A percentile compares a stretch with the other conserved stretches of the same genome.
These are phyloP conservation scores for Apeltes quadracus DNA, from an alignment of 2,113 vertebrate species.

Conservation along the genomic window DNA sequence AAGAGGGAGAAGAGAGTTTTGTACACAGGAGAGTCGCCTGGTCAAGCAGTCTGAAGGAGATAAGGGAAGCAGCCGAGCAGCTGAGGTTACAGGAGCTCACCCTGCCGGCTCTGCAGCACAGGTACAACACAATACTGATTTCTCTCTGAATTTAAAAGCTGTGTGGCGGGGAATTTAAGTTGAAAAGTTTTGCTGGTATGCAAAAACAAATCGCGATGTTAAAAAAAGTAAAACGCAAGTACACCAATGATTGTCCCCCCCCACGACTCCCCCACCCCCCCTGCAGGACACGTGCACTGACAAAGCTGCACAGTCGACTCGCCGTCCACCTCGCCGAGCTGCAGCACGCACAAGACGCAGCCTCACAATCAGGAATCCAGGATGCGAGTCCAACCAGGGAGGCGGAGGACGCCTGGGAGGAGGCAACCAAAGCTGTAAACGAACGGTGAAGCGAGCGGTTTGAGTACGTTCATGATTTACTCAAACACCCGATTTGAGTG, in stretches of 20 bases:
- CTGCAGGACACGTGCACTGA: constrained; percentile 83
- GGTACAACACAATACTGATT: constrained; percentile 73
- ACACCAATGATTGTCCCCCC: background rate
- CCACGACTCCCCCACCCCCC: background rate
- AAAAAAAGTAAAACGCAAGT: background rate
- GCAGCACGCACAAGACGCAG: constrained; percentile 69
- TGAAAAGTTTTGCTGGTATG: background rate
- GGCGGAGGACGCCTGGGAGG: constrained; percentile 82
- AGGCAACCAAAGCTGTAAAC: constrained; percentile 74
- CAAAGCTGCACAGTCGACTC: constrained; percentile 82
- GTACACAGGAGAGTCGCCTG: constrained; percentile 75
- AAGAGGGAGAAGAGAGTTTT: constrained; percentile 53
- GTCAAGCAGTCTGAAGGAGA: constrained; percentile 79
- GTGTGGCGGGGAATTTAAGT: background rate
- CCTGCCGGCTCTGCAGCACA: constrained; percentile 87
- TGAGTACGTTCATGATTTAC: background rate
- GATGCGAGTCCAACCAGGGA: constrained; percentile 62
- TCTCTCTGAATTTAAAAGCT: background rate
- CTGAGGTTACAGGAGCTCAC: constrained; percentile 85
- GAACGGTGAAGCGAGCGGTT: constrained; percentile 81
- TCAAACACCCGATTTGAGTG: accelerated
- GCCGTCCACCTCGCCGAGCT: constrained; percentile 79
- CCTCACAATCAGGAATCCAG: constrained; percentile 58
- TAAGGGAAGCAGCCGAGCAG: constrained; percentile 75
- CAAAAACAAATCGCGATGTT: background rate